Evolutionary conservation across 2,797 vertebrate genomes (phyloP), one percentile per base, ranked within the genome.

Genomic region (Enteromius anoplus): DNA sequence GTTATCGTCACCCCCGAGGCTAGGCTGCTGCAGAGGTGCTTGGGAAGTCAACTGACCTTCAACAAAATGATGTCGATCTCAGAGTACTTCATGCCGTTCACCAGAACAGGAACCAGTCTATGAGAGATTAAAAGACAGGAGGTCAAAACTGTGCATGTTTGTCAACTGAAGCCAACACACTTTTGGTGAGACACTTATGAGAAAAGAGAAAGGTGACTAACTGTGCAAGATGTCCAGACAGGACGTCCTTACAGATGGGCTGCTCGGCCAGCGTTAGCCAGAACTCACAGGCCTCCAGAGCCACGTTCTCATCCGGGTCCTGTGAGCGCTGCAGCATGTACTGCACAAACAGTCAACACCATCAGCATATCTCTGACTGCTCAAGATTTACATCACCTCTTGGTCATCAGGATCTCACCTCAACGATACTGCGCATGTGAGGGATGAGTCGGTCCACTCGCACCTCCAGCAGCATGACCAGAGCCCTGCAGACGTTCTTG

Each of bases 261-360:
- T 99, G 97, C 91, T 98, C 97, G 0, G 97, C 97, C 88, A 98
- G 87, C 0, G 97, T 98, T 89, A 99, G 91, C 97, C 97, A 99
- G 90, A 99, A 99, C 93, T 98, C 97, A 0, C 97, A 99, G 73
- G 97, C 97, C 92, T 99, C 97, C 51, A 99, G 91, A 34, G 97
- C 93, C 88, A 99, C 97, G 0, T 98, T 98, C 92, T 99, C 97
- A 1, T 99, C 97, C 0, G 96, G 96, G 91, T 99, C 97, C 92
- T 97, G 97, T 1, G 97, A 98, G 80, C 97, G 93, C 91, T 99
- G 97, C 83, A 98, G 92, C 97, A 99, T 99, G 90, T 99, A 99
- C 97, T 98, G 84, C 14, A 81, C 0, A 60, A 5, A 53, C 0
- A 19, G 64, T 4, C 47, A 34, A 3, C 5, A 0, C 0, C 2